Evolutionary conservation across 1,140 invertebrate genomes (phyloP).

Genomic region (Periplaneta americana): DNA sequence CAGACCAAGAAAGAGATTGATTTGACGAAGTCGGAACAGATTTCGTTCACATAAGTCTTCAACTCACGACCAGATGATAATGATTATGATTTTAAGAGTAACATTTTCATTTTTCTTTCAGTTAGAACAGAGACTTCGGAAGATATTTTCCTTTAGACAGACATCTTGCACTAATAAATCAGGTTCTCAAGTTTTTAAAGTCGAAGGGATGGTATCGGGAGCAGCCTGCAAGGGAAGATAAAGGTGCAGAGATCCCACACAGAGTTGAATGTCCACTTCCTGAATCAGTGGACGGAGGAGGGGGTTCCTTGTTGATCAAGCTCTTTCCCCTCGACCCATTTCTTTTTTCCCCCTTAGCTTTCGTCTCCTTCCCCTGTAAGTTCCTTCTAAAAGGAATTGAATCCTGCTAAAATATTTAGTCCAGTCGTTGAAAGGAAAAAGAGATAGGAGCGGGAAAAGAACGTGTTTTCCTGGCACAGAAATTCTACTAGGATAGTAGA

Average conservation of each 20-base stretch:
- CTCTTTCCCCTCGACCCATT: neutral
- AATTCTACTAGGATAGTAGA: neutral
- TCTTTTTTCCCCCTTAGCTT: neutral
- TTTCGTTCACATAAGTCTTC: no score
- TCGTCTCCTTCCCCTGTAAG: neutral
- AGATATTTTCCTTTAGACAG: no score
- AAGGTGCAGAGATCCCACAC: neutral
- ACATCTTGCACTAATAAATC: no score
- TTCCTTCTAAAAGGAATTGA: conserved; percentile 6
- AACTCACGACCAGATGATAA: no score
- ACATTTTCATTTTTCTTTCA: no score
- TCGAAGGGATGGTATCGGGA: neutral
- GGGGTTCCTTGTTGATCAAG: neutral
- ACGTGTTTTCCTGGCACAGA: neutral
- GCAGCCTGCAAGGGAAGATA: neutral
- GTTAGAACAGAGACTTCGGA: no score
- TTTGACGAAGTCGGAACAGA: no score
- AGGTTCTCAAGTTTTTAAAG: no score
- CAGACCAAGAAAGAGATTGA: no score
- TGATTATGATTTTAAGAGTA: no score
- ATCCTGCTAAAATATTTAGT: conserved; percentile 16
- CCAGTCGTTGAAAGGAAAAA: conserved; percentile 5
- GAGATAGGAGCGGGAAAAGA: neutral
- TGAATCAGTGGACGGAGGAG: neutral
- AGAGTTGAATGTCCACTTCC: neutral